Evolutionary conservation across 37 sponge, comb jelly and placozoan genomes (phyloP).

Genomic region (Eunapius fragilis): DNA sequence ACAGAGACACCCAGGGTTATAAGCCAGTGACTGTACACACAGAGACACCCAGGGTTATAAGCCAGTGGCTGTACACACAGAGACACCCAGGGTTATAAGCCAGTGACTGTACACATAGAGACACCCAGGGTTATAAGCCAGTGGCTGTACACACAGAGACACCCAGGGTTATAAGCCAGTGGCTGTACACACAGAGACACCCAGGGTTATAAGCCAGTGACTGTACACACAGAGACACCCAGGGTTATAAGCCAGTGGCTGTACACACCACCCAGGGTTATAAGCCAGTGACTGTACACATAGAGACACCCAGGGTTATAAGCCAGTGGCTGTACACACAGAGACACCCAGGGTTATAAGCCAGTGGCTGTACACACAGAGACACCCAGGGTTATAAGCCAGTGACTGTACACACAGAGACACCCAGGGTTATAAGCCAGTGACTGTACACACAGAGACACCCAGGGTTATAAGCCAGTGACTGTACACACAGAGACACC

Average conservation of each 20-base stretch:
- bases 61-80: neutral
- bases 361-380: neutral
- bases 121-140: neutral
- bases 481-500: neutral
- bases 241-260: no score
- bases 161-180: no score
- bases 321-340: neutral
- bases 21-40: neutral
- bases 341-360: neutral
- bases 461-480: neutral
- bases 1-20: no score
- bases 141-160: no score
- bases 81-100: neutral
- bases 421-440: no score
- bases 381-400: neutral
- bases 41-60: neutral
- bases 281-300: neutral
- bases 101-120: no score
- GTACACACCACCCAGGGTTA: neutral
- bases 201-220: neutral
- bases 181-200: conserved; percentile 7
- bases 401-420: neutral
- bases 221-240: neutral
- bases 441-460: conserved; percentile 5
- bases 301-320: no score